Percentiles rank a stretch among this genome's conserved stretches.
These are phyloP conservation scores for Apostichopus parvimensis DNA, from an alignment of 35 echinoderm and acorn worm species.

Conservation along the genomic window DNA sequence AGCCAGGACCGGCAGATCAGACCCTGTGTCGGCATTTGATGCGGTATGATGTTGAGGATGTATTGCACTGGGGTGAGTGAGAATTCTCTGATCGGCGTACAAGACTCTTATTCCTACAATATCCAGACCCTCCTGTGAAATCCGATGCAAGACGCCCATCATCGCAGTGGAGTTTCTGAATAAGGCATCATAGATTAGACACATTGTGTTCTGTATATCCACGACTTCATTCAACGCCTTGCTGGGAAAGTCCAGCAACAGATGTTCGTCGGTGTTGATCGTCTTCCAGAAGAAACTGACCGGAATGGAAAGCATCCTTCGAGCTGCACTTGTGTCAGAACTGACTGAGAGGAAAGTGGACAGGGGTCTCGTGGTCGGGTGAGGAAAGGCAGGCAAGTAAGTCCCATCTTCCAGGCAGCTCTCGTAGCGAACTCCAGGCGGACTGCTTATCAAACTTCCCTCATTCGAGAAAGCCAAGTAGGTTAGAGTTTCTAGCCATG, in stretches of 20 bases:
- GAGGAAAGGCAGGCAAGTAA: constrained; percentile 73
- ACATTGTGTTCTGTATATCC: constrained; percentile 90
- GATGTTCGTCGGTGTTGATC: constrained; percentile 64
- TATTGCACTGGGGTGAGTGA: constrained; percentile 39
- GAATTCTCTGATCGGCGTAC: constrained; percentile 64
- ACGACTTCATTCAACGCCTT: constrained; percentile 56
- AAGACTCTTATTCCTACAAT: constrained; percentile 73
- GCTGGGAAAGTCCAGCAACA: constrained; percentile 37
- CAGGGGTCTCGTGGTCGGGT: constrained; percentile 69
- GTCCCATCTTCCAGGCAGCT: constrained; percentile 58
- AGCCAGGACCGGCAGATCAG: constrained; percentile 57
- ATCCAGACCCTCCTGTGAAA: constrained; percentile 85
- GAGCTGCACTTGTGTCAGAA: constrained; percentile 15
- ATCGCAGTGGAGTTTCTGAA: constrained; percentile 61
- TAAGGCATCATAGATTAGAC: constrained; percentile 70
- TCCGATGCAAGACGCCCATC: constrained; percentile 73
- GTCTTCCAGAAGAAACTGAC: constrained; percentile 93
- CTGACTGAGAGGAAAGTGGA: constrained; percentile 66
- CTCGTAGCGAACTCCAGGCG: neutral
- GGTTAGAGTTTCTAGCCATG: constrained; percentile 61
- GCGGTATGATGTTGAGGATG: neutral
- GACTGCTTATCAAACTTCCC: constrained; percentile 15
- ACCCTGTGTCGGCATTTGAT: neutral
- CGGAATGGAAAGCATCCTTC: constrained; percentile 53
- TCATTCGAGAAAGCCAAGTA: constrained; percentile 25